Evolutionary conservation across 1,140 invertebrate species (phyloP), one percentile per base, ranked within the genome.

Genomic region (Chironomus tepperi): DNA sequence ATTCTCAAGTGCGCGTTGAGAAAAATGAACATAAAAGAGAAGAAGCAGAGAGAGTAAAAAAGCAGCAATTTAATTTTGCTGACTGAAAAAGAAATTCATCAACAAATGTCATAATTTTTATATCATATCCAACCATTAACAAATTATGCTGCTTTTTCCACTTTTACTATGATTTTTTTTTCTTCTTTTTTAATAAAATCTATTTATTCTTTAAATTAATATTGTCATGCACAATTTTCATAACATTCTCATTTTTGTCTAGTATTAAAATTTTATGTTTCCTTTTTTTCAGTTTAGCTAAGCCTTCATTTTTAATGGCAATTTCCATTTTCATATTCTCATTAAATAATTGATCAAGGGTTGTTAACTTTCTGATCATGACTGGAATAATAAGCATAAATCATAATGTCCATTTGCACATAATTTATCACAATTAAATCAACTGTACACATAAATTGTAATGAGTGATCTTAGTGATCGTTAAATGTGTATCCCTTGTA

Each of bases 221-320:
- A 70, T 70, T 70, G 65, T 70, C 65, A 70, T 70, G 65, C 65
- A 70, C 65, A 70, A 70, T 70, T 70, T 70, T 70, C 65, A 34
- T 70, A 70, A 70, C 65, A 18, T 19, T 70, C 19, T 70, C 16
- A 21, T 19, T 70, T 21, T 70, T 67, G 6, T 65, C 64, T 70
- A 21, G 8, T 21, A 70, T 57, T n/a, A 10, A 10, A 12, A 12
- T 57, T 57, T 57, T 10, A 21, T 70, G 12, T 18, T 70, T 19
- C 16, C n/a, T 6, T 67, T 18, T 67, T 67, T 67, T n/a, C 2
- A 18, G 65, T 19, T 47, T 70, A 70, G 65, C 65, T 18, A 70
- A 70, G 47, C 47, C 15, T 57, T 34, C 24, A 34, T 34, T 12
- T 57, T 57, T 15, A 57, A 57, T 57, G 47, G 47, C 47, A 15